A percentile compares a stretch with the other conserved stretches of the same genome.
Conservation (phyloP, 2,113 vertebrate species). For the Gopherus evgoodei region DNA sequence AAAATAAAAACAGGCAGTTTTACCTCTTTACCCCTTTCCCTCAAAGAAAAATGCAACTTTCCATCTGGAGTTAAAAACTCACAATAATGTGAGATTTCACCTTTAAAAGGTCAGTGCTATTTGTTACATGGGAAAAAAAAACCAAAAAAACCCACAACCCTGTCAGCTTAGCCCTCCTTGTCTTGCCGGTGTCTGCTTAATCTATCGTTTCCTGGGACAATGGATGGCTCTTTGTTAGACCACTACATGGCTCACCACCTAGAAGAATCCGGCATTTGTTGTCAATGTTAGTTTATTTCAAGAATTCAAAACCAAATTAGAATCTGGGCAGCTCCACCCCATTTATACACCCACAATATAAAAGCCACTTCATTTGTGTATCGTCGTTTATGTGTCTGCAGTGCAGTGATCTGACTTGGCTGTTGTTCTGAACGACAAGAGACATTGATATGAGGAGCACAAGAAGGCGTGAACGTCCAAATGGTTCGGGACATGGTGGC, state of each 20-base stretch:
- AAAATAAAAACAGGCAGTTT: not conserved
- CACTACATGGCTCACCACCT: conserved; percentile 65
- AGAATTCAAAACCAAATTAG: conserved; percentile 55
- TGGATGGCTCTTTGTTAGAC: conserved; percentile 54
- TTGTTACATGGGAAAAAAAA: conserved; percentile 68
- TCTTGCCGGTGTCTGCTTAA: conserved; percentile 76
- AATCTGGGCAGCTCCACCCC: conserved; percentile 52
- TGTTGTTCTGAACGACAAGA: not conserved
- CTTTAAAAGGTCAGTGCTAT: conserved; percentile 75
- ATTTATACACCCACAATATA: conserved; percentile 51
- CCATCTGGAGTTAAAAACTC: conserved; percentile 62
- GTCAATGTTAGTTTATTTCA: conserved; percentile 65
- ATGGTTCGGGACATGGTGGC: not conserved
- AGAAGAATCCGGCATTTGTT: conserved; percentile 52
- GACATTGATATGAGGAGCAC: conserved; percentile 24
- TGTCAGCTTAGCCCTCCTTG: conserved; percentile 75
- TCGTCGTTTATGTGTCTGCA: conserved; percentile 54
- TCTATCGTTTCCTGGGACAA: conserved; percentile 75
- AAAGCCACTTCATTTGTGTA: conserved; percentile 62
- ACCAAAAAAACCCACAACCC: not conserved
- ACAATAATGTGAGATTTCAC: conserved; percentile 74
- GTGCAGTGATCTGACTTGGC: not conserved
- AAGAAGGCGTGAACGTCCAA: conserved; percentile 19
- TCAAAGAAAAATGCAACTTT: conserved; percentile 46
- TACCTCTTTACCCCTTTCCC: not conserved